Evolutionary conservation across 2,797 vertebrate species (phyloP), one percentile per base, ranked within the genome.

Genomic region (Lepilemur ruficaudatus): DNA sequence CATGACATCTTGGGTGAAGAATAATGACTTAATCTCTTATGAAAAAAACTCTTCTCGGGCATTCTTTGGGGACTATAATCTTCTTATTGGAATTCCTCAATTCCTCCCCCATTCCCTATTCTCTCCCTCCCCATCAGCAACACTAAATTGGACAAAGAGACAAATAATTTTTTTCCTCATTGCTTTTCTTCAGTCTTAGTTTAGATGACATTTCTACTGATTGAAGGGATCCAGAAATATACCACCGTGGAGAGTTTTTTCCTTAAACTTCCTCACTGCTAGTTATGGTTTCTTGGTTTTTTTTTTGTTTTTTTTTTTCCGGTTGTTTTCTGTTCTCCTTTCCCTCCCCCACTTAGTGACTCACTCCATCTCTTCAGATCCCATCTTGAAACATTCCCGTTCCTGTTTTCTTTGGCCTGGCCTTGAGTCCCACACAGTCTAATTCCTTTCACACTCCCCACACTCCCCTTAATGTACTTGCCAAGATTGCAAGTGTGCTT

Each of bases 351-450:
- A 43, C 48, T 76, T 17, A 22, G 81, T 98, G 96, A 97, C 73
- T 95, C 96, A 97, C 59, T 91, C 30, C 73, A 23, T 95, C 73
- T 93, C 92, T 94, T 94, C 63, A 94, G 95, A 97, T 95, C 93
- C 69, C 89, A 89, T 97, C 85, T 92, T 73, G 91, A 95, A 97
- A 92, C 63, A 46, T 92, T 82, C 87, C 73, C 0, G 0, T 63
- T 72, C 55, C 83, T 95, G 95, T 98, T 98, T 97, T 84, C 90
- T 95, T 95, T 97, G 94, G 94, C 70, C 67, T 9, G 63, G 75
- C 48, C 63, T 96, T 86, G 92, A 96, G 97, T 93, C 98, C 97
- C 92, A 97, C 96, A 0, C 97, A 86, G 72, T 86, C 81, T 38
- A 59, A 82, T 94, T 95, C 91, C 84, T 81, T 92, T 67, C 83